Evolutionary conservation across 1,140 invertebrate species (phyloP), one percentile per base, ranked within the genome.

Genomic region (Philopotamus ludificatus): DNA sequence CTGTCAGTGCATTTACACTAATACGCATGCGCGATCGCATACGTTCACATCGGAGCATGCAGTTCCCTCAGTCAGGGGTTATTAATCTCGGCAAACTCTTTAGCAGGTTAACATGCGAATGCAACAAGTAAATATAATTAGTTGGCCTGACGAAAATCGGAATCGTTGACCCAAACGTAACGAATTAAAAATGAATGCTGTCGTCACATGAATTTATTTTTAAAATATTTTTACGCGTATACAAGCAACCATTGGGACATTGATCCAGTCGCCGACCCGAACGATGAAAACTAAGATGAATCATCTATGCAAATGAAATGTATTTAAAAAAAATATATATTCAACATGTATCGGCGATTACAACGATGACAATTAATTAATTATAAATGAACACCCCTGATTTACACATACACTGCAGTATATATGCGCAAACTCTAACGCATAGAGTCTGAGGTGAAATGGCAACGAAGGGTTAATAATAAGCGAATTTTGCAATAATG

Each of bases 1-100:
- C 57, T 60, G 57, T 60, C 61, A 45, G 51, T 54, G 50, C 61
- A 63, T 54, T 53, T 28, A 63, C 49, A 63, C 49, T 44, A 18
- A 63, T 39, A 44, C 39, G 45, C 16, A 55, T 22, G 16, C 44
- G 39, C 12, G 12, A 18, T 22, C 22, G 16, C 47, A 49, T n/a
- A 23, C 4, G 21, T 54, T 21, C 15, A 41, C 18, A 2, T n/a
- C 10, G 18, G n/a, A 12, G 28, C 41, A 25, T 23, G 2, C 42
- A 57, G 54, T 26, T 22, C 41, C 42, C 57, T 47, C 22, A 20
- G 10, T 26, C 57, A 60, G 57, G 20, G n/a, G 21, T 28, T 47
- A 12, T 60, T 42, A 60, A 60, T 25, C 15, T 47, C 8, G 7
- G 20, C n/a, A 3, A 58, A 42, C 8, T 23, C 18, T 22, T 25